Evolutionary conservation across 1,140 invertebrate genomes (phyloP).

Genomic region (Zaprionus davidi): DNA sequence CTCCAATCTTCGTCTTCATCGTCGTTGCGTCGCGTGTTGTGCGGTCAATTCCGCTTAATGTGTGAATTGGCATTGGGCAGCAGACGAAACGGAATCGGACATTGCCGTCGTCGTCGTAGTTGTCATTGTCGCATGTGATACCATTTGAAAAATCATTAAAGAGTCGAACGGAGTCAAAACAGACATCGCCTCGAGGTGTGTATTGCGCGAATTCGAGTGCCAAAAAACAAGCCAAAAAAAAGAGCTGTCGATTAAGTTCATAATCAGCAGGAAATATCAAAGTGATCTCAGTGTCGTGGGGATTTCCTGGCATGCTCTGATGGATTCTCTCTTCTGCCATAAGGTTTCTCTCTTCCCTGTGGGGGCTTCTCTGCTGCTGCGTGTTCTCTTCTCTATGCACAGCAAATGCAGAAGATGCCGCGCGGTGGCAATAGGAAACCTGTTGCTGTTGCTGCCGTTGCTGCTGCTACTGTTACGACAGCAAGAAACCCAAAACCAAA

Average conservation of each 20-base stretch:
- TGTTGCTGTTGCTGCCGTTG: slow-evolving; percentile 36
- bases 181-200: slow-evolving; percentile 9
- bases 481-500: slow-evolving; percentile 15
- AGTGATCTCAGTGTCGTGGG: not conserved
- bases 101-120: not conserved
- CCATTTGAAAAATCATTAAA: slow-evolving; percentile 14
- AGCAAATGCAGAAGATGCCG: slow-evolving; percentile 16
- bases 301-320: not conserved
- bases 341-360: not conserved
- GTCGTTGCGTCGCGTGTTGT: slow-evolving; percentile 19
- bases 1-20: not conserved
- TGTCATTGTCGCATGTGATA: slow-evolving; percentile 26
- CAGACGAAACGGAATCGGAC: slow-evolving; percentile 19
- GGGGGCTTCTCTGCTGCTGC: not conserved
- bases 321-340: not conserved
- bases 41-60: slow-evolving; percentile 36
- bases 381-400: not conserved
- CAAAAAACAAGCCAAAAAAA: not conserved
- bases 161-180: slow-evolving; percentile 4
- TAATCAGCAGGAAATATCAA: not conserved
- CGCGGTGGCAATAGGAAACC: slow-evolving; percentile 41
- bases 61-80: slow-evolving; percentile 34
- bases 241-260: not conserved
- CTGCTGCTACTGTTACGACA: slow-evolving; percentile 42
- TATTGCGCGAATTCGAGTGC: slow-evolving; percentile 14